A percentile compares a stretch with the other conserved stretches of the same genome.
Evolutionary conservation across 2,888 invertebrate species (phyloP).

Genomic region (Silvanus unidentatus): DNA sequence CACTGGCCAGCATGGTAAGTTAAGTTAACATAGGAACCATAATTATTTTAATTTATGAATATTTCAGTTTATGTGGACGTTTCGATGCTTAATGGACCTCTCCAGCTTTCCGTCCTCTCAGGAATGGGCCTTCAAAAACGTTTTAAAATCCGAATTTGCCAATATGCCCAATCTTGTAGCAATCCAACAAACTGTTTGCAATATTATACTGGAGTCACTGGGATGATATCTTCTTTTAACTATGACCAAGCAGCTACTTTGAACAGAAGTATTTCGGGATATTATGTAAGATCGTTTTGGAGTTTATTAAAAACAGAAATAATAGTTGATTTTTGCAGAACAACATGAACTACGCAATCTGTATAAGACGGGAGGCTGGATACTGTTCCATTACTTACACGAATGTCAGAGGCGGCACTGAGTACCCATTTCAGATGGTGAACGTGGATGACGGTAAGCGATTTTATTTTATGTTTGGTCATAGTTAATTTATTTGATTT

Average conservation of each 20-base stretch:
- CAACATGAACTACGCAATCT: conserved; percentile 71
- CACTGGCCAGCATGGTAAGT: conserved; percentile 67
- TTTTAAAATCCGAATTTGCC: conserved; percentile 60
- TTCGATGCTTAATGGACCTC: conserved; percentile 55
- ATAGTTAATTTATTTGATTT: conserved; percentile 7
- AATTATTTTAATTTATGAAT: neutral
- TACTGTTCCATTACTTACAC: conserved; percentile 63
- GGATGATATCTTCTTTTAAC: conserved; percentile 65
- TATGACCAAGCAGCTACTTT: conserved; percentile 56
- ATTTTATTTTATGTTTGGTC: neutral
- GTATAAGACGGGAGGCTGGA: conserved; percentile 56
- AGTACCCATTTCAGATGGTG: conserved; percentile 58
- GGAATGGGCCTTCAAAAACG: conserved; percentile 52
- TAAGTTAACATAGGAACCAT: conserved; percentile 4
- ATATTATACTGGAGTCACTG: conserved; percentile 55
- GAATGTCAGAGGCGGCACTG: conserved; percentile 49
- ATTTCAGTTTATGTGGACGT: conserved; percentile 67
- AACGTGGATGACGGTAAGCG: conserved; percentile 61
- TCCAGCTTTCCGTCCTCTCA: conserved; percentile 61
- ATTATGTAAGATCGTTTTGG: conserved; percentile 57
- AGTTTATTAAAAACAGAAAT: conserved; percentile 8
- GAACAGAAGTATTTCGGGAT: conserved; percentile 53
- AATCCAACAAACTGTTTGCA: conserved; percentile 56
- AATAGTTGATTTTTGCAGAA: conserved; percentile 52
- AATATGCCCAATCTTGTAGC: conserved; percentile 41